Conservation (phyloP, 2,797 vertebrate genomes). For the Urosaurus nigricauda region DNA sequence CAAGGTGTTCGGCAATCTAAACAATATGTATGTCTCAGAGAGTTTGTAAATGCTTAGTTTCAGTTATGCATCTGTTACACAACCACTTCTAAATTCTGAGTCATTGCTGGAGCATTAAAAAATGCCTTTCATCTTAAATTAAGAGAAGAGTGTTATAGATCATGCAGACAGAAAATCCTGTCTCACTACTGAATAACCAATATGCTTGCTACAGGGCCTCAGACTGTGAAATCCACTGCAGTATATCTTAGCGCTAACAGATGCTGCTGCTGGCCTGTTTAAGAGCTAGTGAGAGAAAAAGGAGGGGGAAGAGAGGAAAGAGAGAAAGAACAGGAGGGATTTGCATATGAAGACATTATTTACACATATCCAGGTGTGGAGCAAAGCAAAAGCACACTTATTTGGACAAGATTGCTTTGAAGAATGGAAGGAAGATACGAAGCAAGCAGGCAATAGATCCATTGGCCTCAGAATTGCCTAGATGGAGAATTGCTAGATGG, state of each 20-base stretch:
- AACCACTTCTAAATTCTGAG: slow-evolving; percentile 61
- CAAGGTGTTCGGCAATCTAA: slow-evolving; percentile 40
- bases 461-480: background rate
- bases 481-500: background rate
- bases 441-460: background rate
- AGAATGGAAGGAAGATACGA: background rate
- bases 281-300: slow-evolving; percentile 5
- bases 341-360: slow-evolving; percentile 28
- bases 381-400: background rate
- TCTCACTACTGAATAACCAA: slow-evolving; percentile 52
- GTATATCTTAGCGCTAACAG: slow-evolving; percentile 55
- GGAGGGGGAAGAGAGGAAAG: slow-evolving; percentile 33
- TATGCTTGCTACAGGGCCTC: slow-evolving; percentile 49
- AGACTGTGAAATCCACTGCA: background rate
- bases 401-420: slow-evolving; percentile 19
- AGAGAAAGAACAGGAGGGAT: fast-evolving
- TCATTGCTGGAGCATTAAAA: slow-evolving; percentile 59
- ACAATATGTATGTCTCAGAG: background rate
- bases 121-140: slow-evolving; percentile 68
- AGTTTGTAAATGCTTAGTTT: slow-evolving; percentile 36
- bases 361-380: background rate
- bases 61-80: slow-evolving; percentile 53
- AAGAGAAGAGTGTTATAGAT: slow-evolving; percentile 58
- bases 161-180: slow-evolving; percentile 61
- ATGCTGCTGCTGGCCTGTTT: slow-evolving; percentile 48